Base-by-base conservation (phyloP, 2,888 invertebrate species). In the Thumatha senex region DNA sequence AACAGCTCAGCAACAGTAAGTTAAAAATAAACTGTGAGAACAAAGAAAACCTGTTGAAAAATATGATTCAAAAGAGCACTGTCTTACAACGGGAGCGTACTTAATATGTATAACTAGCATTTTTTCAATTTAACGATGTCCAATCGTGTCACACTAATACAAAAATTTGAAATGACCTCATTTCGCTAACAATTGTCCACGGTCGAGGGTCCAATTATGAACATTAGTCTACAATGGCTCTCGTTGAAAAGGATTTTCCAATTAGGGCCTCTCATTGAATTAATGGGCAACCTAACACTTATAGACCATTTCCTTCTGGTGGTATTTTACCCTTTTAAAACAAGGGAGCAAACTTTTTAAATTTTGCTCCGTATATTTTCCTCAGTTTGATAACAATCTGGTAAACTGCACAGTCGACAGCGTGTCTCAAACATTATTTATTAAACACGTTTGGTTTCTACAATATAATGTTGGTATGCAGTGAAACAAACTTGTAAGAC, bases 241-340 rank as follows among this genome's bases (percentile, higher is more conserved):
- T 77, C 73, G 74, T 82, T 74, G 78, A 78, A 82, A 81, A 77
- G 80, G 83, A 81, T 84, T 83, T 83, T 74, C 77, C 79, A 81
- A 84, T 84, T 84, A 83, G 70, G 72, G 70, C 56, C 67, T 70
- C 76, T 76, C 78, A 67, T 82, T 77, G 80, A 84, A 84, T 84
- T 82, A 85, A 86, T 83, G 76, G 65, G 70, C 67, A 73, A 69
- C 63, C 72, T 72, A 69, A 67, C 72, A 69, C 70, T 76, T 75
- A 78, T 79, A 78, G 78, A 82, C 80, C 74, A 75, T 74, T 69
- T 74, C 70, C 73, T 72, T 77, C 69, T 72, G 65, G 72, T 67
- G 63, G 64, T 68, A 73, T 74, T 78, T 76, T 68, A 73, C 75
- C 70, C 70, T 65, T 63, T 65, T 56, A 63, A n/a, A 61, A 56